Conservation (phyloP, 2,888 invertebrate genomes). For the Drosophila neotestacea region DNA sequence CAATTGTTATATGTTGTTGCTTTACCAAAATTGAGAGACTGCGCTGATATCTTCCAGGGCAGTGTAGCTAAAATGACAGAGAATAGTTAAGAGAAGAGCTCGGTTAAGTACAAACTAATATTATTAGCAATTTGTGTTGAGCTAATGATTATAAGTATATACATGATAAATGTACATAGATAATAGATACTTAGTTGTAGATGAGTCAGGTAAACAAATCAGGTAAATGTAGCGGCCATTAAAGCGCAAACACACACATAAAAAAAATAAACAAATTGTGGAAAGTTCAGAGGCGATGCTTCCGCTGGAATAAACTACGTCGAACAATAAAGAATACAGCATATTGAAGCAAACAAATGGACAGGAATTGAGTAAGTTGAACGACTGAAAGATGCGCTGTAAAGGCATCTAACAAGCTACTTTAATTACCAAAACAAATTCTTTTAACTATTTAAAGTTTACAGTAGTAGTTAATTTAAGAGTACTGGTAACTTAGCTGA, state of each 20-base stretch:
- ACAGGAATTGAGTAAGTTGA: neutral
- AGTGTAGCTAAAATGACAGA: conserved; percentile 81
- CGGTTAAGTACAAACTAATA: conserved; percentile 50
- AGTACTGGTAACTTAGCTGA: too few relatives aligned
- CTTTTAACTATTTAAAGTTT: too few relatives aligned
- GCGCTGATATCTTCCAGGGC: conserved; percentile 69
- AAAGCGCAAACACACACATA: conserved; percentile 53
- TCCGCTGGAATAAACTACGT: conserved; percentile 54
- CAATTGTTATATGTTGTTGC: conserved; percentile 35
- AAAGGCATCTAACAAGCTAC: too few relatives aligned
- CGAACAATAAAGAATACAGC: conserved; percentile 50
- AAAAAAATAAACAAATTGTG: conserved; percentile 32
- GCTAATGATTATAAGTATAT: conserved; percentile 18
- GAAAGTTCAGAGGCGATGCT: conserved; percentile 68
- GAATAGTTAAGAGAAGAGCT: conserved; percentile 50
- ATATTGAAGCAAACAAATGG: conserved; percentile 27
- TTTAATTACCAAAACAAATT: too few relatives aligned
- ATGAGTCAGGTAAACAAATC: conserved; percentile 54
- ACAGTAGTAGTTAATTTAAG: too few relatives aligned
- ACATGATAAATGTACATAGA: conserved; percentile 2
- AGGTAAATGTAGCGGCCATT: conserved; percentile 54
- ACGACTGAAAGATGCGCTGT: conserved; percentile 21
- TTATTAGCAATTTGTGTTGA: conserved; percentile 27
- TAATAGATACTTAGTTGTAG: conserved; percentile 13
- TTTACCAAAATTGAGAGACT: conserved; percentile 70